Conservation (phyloP, 2,888 invertebrate species). For the Eristalinus aeneus region DNA sequence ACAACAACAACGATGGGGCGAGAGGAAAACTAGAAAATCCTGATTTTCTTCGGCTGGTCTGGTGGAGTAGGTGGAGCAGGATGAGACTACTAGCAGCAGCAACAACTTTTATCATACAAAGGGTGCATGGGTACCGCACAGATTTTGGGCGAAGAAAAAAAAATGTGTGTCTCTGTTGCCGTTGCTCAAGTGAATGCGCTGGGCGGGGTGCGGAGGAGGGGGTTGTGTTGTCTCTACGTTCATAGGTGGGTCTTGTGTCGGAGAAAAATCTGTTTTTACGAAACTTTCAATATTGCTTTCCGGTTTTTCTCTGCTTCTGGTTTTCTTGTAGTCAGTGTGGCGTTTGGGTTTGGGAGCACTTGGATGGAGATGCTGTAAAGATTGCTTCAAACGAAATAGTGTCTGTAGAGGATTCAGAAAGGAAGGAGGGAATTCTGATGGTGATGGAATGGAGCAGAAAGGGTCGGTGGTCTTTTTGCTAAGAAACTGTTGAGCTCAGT, state of each 20-base stretch:
- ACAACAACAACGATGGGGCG: neutral
- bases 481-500: no score
- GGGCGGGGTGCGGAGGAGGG: neutral
- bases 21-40: constrained; percentile 66
- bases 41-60: constrained; percentile 41
- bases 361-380: no score
- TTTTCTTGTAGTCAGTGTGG: neutral
- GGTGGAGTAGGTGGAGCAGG: neutral
- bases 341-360: no score
- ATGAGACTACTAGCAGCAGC: neutral
- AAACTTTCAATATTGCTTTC: neutral
- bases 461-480: no score
- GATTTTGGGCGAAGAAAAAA: neutral
- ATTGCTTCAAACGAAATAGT: no score
- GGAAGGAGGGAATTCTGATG: no score
- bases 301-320: neutral
- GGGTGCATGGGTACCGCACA: constrained; percentile 32
- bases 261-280: neutral
- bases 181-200: neutral
- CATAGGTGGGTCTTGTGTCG: neutral
- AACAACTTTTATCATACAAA: constrained; percentile 12
- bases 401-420: no score
- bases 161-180: neutral
- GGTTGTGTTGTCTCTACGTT: neutral
- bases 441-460: no score